phyloP scores from a whole-genome alignment of 53 echinoderm and acorn worm species.

The Echinarachnius parma region DNA sequence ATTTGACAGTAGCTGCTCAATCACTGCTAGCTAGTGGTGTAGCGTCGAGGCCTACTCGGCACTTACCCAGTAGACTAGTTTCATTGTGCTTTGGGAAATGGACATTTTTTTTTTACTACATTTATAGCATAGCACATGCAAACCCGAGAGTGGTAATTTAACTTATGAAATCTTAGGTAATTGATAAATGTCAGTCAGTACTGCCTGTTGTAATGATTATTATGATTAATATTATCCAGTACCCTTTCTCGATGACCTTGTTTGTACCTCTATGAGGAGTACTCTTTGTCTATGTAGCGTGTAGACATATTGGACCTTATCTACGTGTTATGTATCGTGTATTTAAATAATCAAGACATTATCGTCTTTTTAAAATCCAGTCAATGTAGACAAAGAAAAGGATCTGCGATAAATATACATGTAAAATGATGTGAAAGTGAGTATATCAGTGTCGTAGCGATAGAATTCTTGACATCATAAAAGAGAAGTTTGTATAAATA shows the following conservation, averaged over 20 bases:
- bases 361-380: constrained; percentile 3
- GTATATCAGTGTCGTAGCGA: constrained; percentile 41
- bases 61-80: constrained; percentile 17
- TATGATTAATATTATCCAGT: constrained; percentile 40
- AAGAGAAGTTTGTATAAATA: constrained; percentile 41
- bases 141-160: too few species aligned
- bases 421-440: constrained; percentile 19
- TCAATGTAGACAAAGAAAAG: constrained; percentile 20
- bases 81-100: constrained; percentile 22
- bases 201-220: constrained; percentile 42
- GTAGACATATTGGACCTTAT: constrained; percentile 24
- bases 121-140: too few species aligned
- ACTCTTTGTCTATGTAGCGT: constrained; percentile 44
- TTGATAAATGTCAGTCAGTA: constrained; percentile 39
- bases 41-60: not conserved
- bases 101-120: constrained; percentile 6
- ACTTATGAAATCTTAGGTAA: constrained; percentile 37
- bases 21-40: not conserved
- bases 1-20: constrained; percentile 19
- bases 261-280: constrained; percentile 46
- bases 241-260: constrained; percentile 30
- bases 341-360: constrained; percentile 22
- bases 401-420: constrained; percentile 36
- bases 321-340: constrained; percentile 12
- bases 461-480: constrained; percentile 17